A percentile compares a stretch with the other conserved stretches of the same genome.
Conservation (phyloP, 2,113 vertebrate species). For the Naja naja region DNA sequence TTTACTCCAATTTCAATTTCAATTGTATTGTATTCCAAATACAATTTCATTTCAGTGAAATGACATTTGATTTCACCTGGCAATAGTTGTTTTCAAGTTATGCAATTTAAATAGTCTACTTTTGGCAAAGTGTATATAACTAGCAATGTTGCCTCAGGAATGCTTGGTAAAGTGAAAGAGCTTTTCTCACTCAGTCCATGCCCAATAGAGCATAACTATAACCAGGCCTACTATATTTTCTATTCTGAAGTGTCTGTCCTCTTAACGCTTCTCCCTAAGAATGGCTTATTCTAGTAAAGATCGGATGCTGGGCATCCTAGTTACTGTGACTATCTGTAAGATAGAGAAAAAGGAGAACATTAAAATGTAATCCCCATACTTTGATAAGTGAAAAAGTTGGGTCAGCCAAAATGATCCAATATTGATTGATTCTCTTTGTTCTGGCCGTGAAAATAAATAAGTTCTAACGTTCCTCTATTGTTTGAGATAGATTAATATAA, state of each 20-base stretch:
- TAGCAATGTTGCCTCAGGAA: not conserved
- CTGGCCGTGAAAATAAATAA: not conserved
- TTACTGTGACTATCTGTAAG: not conserved
- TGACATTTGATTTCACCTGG: no score
- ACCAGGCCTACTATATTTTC: not conserved
- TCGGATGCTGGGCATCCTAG: not conserved
- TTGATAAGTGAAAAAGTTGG: not conserved
- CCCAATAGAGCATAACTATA: not conserved
- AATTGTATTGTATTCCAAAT: no score
- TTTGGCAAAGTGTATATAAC: not conserved
- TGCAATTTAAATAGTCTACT: not conserved
- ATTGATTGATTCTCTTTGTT: not conserved
- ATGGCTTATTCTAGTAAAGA: not conserved
- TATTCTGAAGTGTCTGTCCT: not conserved
- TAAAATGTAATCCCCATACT: not conserved
- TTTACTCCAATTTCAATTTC: no score
- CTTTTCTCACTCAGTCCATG: not conserved
- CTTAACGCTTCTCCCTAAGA: not conserved
- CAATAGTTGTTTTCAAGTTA: not conserved
- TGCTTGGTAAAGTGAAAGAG: not conserved
- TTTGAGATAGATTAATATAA: not conserved
- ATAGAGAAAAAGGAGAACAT: not conserved
- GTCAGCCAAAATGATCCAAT: not conserved
- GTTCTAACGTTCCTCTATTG: not conserved
- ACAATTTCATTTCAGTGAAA: no score